Conservation (phyloP, 2,113 vertebrate genomes). For the Salminus brasiliensis region DNA sequence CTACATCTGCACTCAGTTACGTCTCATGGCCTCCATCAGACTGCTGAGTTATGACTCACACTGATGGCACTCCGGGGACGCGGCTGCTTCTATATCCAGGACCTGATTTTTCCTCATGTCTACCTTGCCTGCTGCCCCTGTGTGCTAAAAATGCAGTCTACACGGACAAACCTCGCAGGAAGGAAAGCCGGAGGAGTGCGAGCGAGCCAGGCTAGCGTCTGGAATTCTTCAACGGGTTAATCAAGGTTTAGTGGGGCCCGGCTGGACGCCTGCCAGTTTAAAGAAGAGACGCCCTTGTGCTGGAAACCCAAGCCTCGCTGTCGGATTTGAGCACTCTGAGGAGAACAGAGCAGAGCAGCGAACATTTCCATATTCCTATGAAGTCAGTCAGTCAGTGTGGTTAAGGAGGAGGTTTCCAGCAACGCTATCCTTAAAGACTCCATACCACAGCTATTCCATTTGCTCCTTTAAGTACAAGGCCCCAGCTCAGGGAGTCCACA, state of each 20-base stretch:
- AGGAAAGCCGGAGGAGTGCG: background rate
- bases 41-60: background rate
- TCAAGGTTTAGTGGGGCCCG: background rate
- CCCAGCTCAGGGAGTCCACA: background rate
- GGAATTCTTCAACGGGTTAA: background rate
- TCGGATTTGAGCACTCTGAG: background rate
- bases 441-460: too few species aligned
- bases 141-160: background rate
- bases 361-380: background rate
- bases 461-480: background rate
- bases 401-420: too few species aligned
- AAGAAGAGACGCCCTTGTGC: background rate
- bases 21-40: constrained; percentile 3
- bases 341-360: background rate
- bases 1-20: constrained; percentile 10
- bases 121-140: background rate
- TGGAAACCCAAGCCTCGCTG: background rate
- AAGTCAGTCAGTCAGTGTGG: background rate
- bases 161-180: constrained; percentile 4
- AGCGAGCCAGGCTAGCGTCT: background rate
- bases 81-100: background rate
- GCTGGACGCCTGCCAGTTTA: background rate
- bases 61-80: constrained; percentile 5
- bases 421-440: too few species aligned
- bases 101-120: background rate